Conservation (phyloP, 2,113 vertebrate genomes). For the Gymnobelideus leadbeateri region DNA sequence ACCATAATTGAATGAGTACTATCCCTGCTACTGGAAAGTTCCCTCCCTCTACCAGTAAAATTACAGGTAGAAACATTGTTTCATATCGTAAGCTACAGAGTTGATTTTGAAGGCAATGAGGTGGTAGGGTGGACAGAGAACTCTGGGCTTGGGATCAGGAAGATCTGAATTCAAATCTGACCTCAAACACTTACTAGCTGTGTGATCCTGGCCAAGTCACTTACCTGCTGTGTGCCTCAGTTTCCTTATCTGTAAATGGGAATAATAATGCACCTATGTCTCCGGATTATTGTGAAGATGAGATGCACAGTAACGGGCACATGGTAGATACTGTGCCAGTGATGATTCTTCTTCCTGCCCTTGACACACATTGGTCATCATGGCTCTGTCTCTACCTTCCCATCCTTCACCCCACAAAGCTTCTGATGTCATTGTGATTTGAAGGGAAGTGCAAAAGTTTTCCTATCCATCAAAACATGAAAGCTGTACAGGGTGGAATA, state of each 20-base stretch:
- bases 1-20: not conserved
- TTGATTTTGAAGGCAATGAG: not conserved
- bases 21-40: not conserved
- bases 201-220: not conserved
- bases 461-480: not conserved
- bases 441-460: not conserved
- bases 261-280: not conserved
- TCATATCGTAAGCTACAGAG: not conserved
- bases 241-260: not conserved
- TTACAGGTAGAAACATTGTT: not conserved
- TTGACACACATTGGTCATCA: not conserved
- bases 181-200: not conserved
- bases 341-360: too few relatives aligned
- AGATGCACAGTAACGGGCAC: not conserved
- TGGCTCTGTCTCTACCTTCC: not conserved
- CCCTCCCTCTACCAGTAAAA: not conserved
- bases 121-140: not conserved
- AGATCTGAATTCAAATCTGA: not conserved
- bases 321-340: not conserved
- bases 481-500: not conserved
- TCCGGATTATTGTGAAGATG: not conserved
- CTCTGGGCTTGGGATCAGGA: not conserved
- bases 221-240: not conserved
- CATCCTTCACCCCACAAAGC: not conserved
- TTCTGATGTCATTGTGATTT: not conserved